Conservation (phyloP, 1,140 invertebrate genomes). For the Cydia amplana region DNA sequence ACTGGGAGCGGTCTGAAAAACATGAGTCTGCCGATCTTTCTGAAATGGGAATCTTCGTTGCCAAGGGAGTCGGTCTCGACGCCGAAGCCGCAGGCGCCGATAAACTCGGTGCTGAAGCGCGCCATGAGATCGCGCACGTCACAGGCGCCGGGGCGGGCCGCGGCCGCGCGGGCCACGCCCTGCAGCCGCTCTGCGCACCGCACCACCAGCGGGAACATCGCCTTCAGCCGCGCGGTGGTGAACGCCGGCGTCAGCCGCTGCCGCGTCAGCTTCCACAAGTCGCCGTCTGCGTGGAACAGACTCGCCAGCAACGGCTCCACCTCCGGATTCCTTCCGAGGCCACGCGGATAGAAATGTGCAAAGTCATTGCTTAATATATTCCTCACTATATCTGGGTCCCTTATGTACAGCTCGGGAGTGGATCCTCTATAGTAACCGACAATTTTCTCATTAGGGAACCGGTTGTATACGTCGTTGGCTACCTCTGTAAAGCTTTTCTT, state of each 20-base stretch:
- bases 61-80: slow-evolving; percentile 74
- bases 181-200: slow-evolving; percentile 68
- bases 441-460: slow-evolving; percentile 56
- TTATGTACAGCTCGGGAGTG: slow-evolving; percentile 52
- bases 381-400: slow-evolving; percentile 51
- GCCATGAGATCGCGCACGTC: slow-evolving; percentile 58
- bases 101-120: slow-evolving; percentile 72
- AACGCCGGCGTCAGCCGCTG: slow-evolving; percentile 81
- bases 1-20: slow-evolving; percentile 39
- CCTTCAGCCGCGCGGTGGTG: slow-evolving; percentile 81
- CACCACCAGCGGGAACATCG: slow-evolving; percentile 77
- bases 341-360: slow-evolving; percentile 51
- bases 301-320: slow-evolving; percentile 54
- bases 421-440: slow-evolving; percentile 58
- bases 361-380: slow-evolving; percentile 57
- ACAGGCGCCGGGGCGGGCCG: slow-evolving; percentile 37
- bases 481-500: slow-evolving; percentile 47
- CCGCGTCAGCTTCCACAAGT: slow-evolving; percentile 81
- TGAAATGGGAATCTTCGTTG: slow-evolving; percentile 74
- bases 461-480: slow-evolving; percentile 54
- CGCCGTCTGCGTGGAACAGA: slow-evolving; percentile 68
- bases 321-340: slow-evolving; percentile 61
- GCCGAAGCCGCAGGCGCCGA: slow-evolving; percentile 78
- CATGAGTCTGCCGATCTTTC: slow-evolving; percentile 56
- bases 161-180: slow-evolving; percentile 47